These are phyloP conservation scores for Rhyzopertha dominica DNA, from an alignment of 1,140 invertebrate species.

Conservation along the genomic window DNA sequence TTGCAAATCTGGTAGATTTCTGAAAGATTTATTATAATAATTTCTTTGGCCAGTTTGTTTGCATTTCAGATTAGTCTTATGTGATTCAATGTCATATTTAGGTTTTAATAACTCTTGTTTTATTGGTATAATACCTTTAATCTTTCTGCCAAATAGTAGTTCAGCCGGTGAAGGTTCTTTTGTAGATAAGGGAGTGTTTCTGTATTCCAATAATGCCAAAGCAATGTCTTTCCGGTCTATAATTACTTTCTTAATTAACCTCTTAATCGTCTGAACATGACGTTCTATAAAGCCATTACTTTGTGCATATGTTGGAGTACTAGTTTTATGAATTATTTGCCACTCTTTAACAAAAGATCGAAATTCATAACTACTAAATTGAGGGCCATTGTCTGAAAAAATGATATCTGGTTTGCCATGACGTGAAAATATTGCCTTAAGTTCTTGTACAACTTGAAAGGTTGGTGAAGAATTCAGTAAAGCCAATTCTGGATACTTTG, in stretches of 20 bases:
- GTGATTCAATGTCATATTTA: no score
- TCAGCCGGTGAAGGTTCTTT: no score
- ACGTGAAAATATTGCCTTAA: constrained; percentile 31
- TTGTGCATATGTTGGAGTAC: constrained; percentile 41
- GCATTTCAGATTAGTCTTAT: no score
- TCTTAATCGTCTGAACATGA: constrained; percentile 41
- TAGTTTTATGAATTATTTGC: constrained; percentile 39
- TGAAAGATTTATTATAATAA: no score
- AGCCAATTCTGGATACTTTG: no score
- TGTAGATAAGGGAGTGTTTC: constrained; percentile 32
- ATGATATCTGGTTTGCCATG: constrained; percentile 41
- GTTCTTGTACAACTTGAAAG: no score
- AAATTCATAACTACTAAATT: constrained; percentile 43
- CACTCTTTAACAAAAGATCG: constrained; percentile 42
- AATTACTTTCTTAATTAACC: constrained; percentile 30
- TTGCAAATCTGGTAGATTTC: no score
- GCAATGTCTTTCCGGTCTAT: constrained; percentile 20
- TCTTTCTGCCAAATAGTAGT: no score
- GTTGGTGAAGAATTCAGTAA: no score
- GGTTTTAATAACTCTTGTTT: no score
- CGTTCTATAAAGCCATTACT: constrained; percentile 45
- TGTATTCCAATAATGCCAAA: constrained; percentile 24
- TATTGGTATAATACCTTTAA: no score
- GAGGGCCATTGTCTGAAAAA: constrained; percentile 43
- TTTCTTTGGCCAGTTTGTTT: no score